Conservation (phyloP, 2,888 invertebrate species). For the Zhuqinia jingwanae region DNA sequence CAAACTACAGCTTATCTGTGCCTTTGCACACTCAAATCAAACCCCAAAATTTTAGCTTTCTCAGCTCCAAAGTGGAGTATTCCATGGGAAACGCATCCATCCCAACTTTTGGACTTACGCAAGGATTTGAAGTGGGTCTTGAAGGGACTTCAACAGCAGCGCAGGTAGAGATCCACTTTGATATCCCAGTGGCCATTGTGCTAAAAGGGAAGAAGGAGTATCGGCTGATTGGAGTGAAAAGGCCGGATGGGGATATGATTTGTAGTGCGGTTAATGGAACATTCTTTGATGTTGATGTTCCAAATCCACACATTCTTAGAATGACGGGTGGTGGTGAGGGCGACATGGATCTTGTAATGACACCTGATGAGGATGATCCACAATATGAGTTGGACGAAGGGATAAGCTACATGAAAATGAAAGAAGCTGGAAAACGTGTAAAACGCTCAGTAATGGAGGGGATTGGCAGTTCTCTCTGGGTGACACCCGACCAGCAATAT, state of each 20-base stretch:
- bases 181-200: constrained; percentile 50
- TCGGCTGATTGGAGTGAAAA: constrained; percentile 54
- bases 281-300: constrained; percentile 1
- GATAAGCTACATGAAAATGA: not conserved
- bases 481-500: not conserved
- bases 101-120: constrained; percentile 40
- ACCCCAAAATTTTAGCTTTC: constrained; percentile 27
- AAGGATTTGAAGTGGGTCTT: constrained; percentile 58
- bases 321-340: too few relatives aligned
- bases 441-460: not conserved
- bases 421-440: constrained; percentile 2
- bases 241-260: constrained; percentile 28
- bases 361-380: not conserved
- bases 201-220: not conserved
- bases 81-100: constrained; percentile 27
- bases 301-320: too few relatives aligned
- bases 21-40: constrained; percentile 46
- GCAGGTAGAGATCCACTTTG: constrained; percentile 48
- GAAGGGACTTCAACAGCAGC: constrained; percentile 66
- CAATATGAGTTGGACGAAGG: not conserved
- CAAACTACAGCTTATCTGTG: not conserved
- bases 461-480: not conserved
- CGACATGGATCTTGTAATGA: not conserved
- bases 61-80: constrained; percentile 25
- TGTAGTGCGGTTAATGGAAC: not conserved